Conservation (phyloP, 2,113 vertebrate genomes). For the Macrotis lagotis region DNA sequence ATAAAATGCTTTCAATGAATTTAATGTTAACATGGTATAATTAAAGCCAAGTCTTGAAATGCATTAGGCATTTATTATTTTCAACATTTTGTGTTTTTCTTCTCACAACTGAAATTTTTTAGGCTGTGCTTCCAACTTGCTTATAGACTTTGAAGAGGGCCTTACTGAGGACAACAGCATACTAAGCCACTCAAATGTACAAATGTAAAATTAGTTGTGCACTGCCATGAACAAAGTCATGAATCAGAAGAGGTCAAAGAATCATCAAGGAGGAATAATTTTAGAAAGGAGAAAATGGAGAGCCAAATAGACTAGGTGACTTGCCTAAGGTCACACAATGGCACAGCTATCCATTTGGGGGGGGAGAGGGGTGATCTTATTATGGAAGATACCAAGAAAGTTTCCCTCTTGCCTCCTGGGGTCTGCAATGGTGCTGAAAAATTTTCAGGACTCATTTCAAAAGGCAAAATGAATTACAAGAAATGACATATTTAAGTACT, state of each 20-base stretch:
- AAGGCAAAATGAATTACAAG: neutral
- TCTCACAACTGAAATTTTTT: slow-evolving; percentile 53
- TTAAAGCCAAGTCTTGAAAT: slow-evolving; percentile 79
- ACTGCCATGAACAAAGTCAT: neutral
- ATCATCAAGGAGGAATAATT: neutral
- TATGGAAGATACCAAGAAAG: neutral
- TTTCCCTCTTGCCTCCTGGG: slow-evolving; percentile 14
- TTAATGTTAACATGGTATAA: slow-evolving; percentile 77
- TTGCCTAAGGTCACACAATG: slow-evolving; percentile 1
- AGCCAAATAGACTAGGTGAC: slow-evolving; percentile 10
- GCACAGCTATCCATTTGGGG: neutral
- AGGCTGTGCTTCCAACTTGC: slow-evolving; percentile 42
- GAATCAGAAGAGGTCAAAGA: neutral
- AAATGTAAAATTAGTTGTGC: slow-evolving; percentile 33
- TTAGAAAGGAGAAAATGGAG: neutral
- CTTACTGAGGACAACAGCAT: slow-evolving; percentile 48
- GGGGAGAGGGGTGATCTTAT: neutral
- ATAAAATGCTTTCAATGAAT: slow-evolving; percentile 79
- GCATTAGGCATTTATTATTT: slow-evolving; percentile 53
- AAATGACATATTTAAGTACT: neutral
- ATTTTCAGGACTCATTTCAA: neutral
- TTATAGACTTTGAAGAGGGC: slow-evolving; percentile 4
- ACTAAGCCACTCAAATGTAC: neutral
- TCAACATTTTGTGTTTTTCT: slow-evolving; percentile 40
- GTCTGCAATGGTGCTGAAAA: neutral